Conservation (phyloP, 1,140 invertebrate genomes). For the Aricia agestis region DNA sequence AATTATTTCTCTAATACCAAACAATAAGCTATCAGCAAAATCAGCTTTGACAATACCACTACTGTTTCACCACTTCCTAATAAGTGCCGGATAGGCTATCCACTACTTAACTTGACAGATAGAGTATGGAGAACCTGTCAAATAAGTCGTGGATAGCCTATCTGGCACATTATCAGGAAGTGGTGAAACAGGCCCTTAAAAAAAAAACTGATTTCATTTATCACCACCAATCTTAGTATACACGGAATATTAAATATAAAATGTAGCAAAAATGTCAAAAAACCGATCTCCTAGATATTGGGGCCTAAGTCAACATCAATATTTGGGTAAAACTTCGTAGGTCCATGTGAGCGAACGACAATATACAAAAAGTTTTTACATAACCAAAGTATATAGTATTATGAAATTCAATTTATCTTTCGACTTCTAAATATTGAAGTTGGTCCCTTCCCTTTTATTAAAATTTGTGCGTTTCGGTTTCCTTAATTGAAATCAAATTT, state of each 20-base stretch:
- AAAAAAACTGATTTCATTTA: no score
- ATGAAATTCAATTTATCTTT: conserved; percentile 38
- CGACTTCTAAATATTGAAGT: conserved; percentile 50
- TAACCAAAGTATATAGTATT: conserved; percentile 24
- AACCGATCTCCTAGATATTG: not conserved
- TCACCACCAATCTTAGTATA: no score
- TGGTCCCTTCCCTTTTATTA: conserved; percentile 60
- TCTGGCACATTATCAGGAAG: no score
- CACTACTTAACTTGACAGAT: no score
- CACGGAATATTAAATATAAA: not conserved
- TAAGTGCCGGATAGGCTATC: no score
- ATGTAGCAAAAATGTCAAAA: not conserved
- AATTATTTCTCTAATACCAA: no score
- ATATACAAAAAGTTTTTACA: not conserved
- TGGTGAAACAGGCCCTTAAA: no score
- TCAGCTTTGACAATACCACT: no score
- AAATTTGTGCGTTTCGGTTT: conserved; percentile 62
- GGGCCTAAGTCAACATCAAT: not conserved
- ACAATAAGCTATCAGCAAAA: no score
- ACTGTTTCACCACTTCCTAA: no score
- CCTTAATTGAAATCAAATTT: conserved; percentile 71
- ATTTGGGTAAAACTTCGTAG: not conserved
- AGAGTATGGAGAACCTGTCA: no score
- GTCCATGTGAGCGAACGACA: not conserved
- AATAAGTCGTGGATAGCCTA: no score